Base-by-base conservation (phyloP, 2,113 vertebrate genomes). In the Strix aluco region DNA sequence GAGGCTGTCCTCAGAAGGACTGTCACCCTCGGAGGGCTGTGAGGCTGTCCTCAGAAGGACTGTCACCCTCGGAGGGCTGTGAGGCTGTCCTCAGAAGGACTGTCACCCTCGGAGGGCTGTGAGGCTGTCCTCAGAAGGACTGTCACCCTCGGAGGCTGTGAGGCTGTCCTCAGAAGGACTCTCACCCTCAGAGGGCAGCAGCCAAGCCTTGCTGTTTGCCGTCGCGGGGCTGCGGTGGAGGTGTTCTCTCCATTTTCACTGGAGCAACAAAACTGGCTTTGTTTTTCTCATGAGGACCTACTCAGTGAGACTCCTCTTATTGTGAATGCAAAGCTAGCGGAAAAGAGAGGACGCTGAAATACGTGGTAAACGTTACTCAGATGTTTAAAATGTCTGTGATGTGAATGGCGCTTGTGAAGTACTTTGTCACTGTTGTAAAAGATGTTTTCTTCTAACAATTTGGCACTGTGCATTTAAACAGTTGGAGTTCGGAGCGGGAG, bases 401-500 rank as follows among this genome's bases (percentile, higher is more conserved):
- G 10, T 58, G 62, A 69, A 23, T 66, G 2, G 44, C 1, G 3
- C 15, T 36, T 2, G 0, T 70, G 38, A 38, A 58, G 26, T 36
- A 17, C 13, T 87, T 69, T 63, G 47, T 57, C 46, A 26, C 55
- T 54, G 10, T 54, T 34, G 2, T 14, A 63, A 81, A 57, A 34
- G 34, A 29, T 51, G 49, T 30, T 70, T 65, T 38, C 54, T 67
- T 72, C 38, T 97, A 61, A 96, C 22, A 3, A 34, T 61, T 42
- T 65, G 61, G 36, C 47, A 42, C 47, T 91, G 61, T 96, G n/a
- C 70, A 7, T 93, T 92, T 77, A 6, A 82, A 84, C 98, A 99
- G 99, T 75, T 99, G 90, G 99, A 99, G 96, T 98, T 99, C 40
- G 99, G 99, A 96, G 99, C 99, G 2, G 99, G 99, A 98, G 98